These are phyloP conservation scores for Girardinichthys multiradiatus DNA, from an alignment of 2,113 vertebrate genomes.

Conservation along the genomic window DNA sequence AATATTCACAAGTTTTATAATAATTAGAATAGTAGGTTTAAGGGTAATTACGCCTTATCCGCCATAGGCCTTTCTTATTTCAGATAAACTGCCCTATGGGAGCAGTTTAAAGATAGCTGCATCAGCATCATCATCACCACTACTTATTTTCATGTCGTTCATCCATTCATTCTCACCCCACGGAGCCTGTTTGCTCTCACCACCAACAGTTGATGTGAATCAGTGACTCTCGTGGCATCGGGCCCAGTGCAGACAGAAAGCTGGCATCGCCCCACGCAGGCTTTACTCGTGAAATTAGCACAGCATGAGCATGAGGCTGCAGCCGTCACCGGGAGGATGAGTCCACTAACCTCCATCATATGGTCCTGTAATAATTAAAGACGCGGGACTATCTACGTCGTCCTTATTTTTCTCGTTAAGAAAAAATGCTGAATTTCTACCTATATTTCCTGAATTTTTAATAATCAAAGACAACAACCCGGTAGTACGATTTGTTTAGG, in stretches of 20 bases:
- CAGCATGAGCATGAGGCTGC: slow-evolving; percentile 54
- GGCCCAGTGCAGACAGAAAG: slow-evolving; percentile 69
- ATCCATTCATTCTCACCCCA: slow-evolving; percentile 41
- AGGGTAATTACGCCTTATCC: background rate
- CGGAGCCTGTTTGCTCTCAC: slow-evolving; percentile 17
- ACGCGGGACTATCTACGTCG: slow-evolving; percentile 52
- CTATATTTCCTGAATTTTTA: background rate
- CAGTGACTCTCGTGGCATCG: slow-evolving; percentile 58
- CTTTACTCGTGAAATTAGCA: slow-evolving; percentile 59
- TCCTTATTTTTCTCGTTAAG: background rate
- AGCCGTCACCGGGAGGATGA: slow-evolving; percentile 61
- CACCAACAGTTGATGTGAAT: slow-evolving; percentile 44
- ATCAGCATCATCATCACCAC: slow-evolving; percentile 1
- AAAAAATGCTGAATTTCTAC: background rate
- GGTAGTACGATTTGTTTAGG: no score
- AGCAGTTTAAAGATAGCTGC: slow-evolving; percentile 10
- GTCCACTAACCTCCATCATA: slow-evolving; percentile 58
- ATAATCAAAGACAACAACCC: no score
- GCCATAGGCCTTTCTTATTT: background rate
- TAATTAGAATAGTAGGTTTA: background rate
- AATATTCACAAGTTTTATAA: slow-evolving; percentile 2
- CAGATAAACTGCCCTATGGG: fast-evolving
- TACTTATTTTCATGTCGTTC: slow-evolving; percentile 25
- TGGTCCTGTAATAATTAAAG: slow-evolving; percentile 58
- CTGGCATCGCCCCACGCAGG: slow-evolving; percentile 56